Conservation (phyloP, 2,888 invertebrate genomes). For the Mesorhabditis belari region DNA sequence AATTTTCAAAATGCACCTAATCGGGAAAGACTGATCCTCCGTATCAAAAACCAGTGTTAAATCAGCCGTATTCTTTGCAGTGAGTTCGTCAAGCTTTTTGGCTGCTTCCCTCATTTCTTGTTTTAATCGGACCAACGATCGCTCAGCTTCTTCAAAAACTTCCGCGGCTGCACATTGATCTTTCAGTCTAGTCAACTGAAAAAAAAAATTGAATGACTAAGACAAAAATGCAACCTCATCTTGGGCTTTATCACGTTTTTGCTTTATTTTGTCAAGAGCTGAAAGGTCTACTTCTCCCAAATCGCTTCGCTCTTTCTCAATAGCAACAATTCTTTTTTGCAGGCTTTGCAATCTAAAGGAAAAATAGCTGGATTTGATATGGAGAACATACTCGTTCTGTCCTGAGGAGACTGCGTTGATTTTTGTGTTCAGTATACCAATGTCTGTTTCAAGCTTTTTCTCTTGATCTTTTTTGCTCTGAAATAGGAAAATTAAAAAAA, state of each 20-base stretch:
- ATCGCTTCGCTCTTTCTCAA: too few species aligned
- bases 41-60: constrained; percentile 6
- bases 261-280: neutral
- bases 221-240: neutral
- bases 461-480: too few species aligned
- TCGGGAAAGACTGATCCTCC: neutral
- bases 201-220: neutral
- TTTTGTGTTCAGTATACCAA: too few species aligned
- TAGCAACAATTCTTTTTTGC: too few species aligned
- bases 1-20: constrained; percentile 1
- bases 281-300: neutral
- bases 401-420: too few species aligned
- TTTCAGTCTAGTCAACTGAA: constrained; percentile 9
- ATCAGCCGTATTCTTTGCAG: constrained; percentile 11
- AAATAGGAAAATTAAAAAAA: too few species aligned
- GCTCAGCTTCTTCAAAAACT: constrained; percentile 10
- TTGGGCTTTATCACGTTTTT: neutral
- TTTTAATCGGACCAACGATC: constrained; percentile 5
- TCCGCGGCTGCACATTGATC: constrained; percentile 9
- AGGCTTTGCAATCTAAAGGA: too few species aligned
- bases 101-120: neutral
- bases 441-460: too few species aligned
- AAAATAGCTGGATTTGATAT: too few species aligned
- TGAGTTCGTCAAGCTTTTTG: constrained; percentile 3
- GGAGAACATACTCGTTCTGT: too few species aligned